Conservation (phyloP, 2,113 vertebrate genomes). For the Calidris pugnax region DNA sequence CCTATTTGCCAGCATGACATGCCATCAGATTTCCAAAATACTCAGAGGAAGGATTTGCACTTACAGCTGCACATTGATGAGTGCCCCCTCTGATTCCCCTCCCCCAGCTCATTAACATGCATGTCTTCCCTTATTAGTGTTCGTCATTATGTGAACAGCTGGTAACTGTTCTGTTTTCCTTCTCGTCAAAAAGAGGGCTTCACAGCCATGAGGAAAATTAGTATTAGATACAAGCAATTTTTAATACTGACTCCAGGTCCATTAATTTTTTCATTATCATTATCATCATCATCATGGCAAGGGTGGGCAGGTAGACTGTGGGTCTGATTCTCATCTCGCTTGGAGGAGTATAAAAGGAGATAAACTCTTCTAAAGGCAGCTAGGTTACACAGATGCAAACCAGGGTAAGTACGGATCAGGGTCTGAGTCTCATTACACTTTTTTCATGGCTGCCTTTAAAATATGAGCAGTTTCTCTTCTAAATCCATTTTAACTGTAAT, state of each 20-base stretch:
- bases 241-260: conserved; percentile 41
- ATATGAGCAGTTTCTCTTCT: conserved; percentile 8
- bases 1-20: neutral
- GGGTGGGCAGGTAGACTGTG: neutral
- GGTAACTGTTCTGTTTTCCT: conserved; percentile 54
- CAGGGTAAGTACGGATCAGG: neutral
- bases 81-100: neutral
- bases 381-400: neutral
- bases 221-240: conserved; percentile 36
- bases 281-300: conserved; percentile 32
- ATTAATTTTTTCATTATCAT: conserved; percentile 48
- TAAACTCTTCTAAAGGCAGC: neutral
- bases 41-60: neutral
- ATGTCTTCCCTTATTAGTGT: conserved; percentile 43
- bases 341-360: neutral
- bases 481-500: conserved; percentile 26
- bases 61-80: conserved; percentile 19
- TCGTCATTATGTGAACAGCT: conserved; percentile 57
- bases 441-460: conserved; percentile 11
- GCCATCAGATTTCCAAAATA: conserved; percentile 1
- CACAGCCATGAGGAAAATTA: conserved; percentile 33
- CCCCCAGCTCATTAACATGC: conserved; percentile 48
- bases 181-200: conserved; percentile 11
- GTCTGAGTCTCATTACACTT: neutral
- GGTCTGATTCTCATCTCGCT: neutral